phyloP scores from a whole-genome alignment of 1,140 invertebrate genomes.

The Polypedilum vanderplanki region DNA sequence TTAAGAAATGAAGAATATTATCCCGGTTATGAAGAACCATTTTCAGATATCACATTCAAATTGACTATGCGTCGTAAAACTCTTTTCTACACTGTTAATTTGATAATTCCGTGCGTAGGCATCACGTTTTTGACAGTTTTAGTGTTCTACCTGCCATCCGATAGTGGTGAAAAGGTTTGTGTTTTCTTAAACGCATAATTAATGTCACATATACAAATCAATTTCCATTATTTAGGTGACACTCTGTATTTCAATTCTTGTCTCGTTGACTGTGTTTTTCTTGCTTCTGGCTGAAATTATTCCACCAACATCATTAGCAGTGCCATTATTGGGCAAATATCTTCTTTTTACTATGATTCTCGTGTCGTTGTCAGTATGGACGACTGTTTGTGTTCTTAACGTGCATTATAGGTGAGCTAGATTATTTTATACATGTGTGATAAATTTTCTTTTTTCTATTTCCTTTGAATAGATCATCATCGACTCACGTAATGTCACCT shows the following conservation, averaged over 20 bases:
- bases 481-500: slow-evolving; percentile 92
- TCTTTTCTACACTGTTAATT: slow-evolving; percentile 84
- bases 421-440: not conserved
- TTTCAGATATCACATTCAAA: slow-evolving; percentile 90
- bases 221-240: slow-evolving; percentile 55
- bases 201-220: not conserved
- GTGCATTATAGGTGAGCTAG: slow-evolving; percentile 87
- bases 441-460: slow-evolving; percentile 32
- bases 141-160: slow-evolving; percentile 92
- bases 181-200: slow-evolving; percentile 30
- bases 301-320: slow-evolving; percentile 92
- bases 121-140: slow-evolving; percentile 90
- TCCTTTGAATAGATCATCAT: slow-evolving; percentile 67
- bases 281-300: slow-evolving; percentile 94
- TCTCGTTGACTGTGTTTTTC: slow-evolving; percentile 98
- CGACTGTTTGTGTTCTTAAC: slow-evolving; percentile 94
- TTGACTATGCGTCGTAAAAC: slow-evolving; percentile 90
- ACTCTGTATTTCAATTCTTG: slow-evolving; percentile 94
- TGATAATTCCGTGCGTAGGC: slow-evolving; percentile 85
- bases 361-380: slow-evolving; percentile 92
- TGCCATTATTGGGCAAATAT: slow-evolving; percentile 95
- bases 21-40: slow-evolving; percentile 73
- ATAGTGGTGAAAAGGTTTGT: slow-evolving; percentile 86
- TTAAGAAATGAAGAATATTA: slow-evolving; percentile 88
- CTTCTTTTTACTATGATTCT: slow-evolving; percentile 96